phyloP scores from a whole-genome alignment of 1,140 invertebrate genomes.

The Drosophila grimshawi region DNA sequence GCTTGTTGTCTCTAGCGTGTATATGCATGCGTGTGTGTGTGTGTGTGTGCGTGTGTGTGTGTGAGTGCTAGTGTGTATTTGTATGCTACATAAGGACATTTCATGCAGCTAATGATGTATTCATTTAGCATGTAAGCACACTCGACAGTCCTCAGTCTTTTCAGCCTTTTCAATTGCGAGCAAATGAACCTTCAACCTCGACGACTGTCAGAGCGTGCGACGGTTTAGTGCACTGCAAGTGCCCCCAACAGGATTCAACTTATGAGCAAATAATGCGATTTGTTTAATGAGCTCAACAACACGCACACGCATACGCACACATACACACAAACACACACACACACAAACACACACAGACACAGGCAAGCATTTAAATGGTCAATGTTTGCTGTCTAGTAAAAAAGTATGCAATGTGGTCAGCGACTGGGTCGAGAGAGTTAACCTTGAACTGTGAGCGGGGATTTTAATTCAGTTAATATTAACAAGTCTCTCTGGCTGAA shows the following conservation, averaged over 20 bases:
- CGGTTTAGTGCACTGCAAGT: slow-evolving; percentile 67
- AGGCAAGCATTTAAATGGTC: background rate
- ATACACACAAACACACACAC: background rate
- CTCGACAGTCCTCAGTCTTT: slow-evolving; percentile 42
- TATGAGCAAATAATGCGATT: slow-evolving; percentile 75
- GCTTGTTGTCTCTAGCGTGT: slow-evolving; percentile 14
- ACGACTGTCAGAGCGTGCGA: slow-evolving; percentile 54
- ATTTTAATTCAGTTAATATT: slow-evolving; percentile 69
- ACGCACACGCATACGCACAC: background rate
- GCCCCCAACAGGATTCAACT: slow-evolving; percentile 54
- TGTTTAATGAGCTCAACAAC: slow-evolving; percentile 67
- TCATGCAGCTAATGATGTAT: slow-evolving; percentile 79
- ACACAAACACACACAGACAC: slow-evolving; percentile 2
- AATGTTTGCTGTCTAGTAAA: slow-evolving; percentile 3
- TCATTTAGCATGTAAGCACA: slow-evolving; percentile 60
- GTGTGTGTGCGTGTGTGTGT: slow-evolving; percentile 9
- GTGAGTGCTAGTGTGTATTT: slow-evolving; percentile 20
- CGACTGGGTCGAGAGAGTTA: slow-evolving; percentile 12
- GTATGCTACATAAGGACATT: slow-evolving; percentile 55
- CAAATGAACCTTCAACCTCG: slow-evolving; percentile 70
- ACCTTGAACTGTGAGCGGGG: slow-evolving; percentile 66
- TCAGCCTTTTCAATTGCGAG: slow-evolving; percentile 65
- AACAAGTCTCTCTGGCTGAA: slow-evolving; percentile 43
- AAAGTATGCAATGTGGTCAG: slow-evolving; percentile 66
- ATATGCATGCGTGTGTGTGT: background rate